Evolutionary conservation across 2,113 vertebrate species (phyloP), one percentile per base, ranked within the genome.

Genomic region (Pongo abelii): DNA sequence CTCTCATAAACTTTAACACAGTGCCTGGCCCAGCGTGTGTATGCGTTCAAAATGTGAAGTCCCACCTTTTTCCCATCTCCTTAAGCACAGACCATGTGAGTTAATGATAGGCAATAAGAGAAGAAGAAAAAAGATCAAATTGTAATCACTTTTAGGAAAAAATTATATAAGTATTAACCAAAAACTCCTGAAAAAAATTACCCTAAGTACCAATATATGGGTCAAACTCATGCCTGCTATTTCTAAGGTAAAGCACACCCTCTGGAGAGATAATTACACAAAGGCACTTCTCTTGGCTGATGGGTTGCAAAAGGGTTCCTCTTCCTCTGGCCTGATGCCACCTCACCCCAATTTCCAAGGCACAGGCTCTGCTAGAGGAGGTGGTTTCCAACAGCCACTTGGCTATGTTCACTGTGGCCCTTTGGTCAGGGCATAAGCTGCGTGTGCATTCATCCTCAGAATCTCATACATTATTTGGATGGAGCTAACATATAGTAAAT

Each of bases 391-490:
- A 3, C 0, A 6, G 8, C 27, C 6, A 0, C 13, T 8, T 25
- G 11, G 2, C 13, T 27, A 8, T 14, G 2, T 87, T 89, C 40
- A 38, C 12, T 35, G 74, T 0, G 1, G 11, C 64, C 14, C 1
- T 27, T 17, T 10, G 46, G 8, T 20, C 4, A 64, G 64, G 35
- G 14, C 25, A 27, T 12, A 14, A 30, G 1, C 2, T 5, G 6
- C 43, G 1, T 1, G 7, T 3, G 5, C 23, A 43, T 11, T 32
- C 22, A 87, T 11, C 3, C 25, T 70, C 27, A 14, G 38, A 40
- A 23, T 6, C 13, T 64, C 25, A 32, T 0, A 10, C 4, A 1
- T 48, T 10, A 52, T 6, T 30, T 8, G 2, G 11, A 46, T 0
- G 3, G 35, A 46, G 20, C 40, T 20, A 48, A 77, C 2, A 10